Evolutionary conservation across 2,888 invertebrate genomes (phyloP), one percentile per base, ranked within the genome.

Genomic region (Dynastes tityus): DNA sequence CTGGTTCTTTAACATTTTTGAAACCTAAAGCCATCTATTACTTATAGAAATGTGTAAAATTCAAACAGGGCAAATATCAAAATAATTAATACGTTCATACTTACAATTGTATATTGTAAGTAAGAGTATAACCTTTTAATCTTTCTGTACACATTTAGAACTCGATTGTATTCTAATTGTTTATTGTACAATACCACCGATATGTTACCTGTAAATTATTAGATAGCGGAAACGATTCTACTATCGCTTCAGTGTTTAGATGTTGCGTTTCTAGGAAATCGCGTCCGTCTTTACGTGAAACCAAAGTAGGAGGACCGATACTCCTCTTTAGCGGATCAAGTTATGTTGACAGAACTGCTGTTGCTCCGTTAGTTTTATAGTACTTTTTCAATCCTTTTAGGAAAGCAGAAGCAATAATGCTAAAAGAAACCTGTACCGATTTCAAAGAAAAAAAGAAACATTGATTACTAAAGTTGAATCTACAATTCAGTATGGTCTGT

Each of bases 381-480:
- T 73, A 11, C 58, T 73, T 71, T 55, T 58, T 22, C 58, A 53
- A 70, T 70, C 70, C 70, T 70, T 70, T 70, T 73, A 73, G 45
- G 58, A 37, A 58, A 37, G 22, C 37, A 73, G 22, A 37, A 16
- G 22, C 73, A 58, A 73, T 73, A 58, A 73, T 16, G 16, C 27
- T 45, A 45, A 45, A 45, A 45, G 45, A 45, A 1, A 45, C 45
- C 49, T 67, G 40, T 22, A 49, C 22, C 67, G 22, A 67, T 61
- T 61, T 27, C 16, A 58, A 6, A 37, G 5, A 4, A 61, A 61
- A 61, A 61, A 61, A n/a, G n/a, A n/a, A 61, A 9, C 61, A 22
- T 11, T 2, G 61, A 61, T 8, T 61, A 27, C 61, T 22, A 61
- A 27, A 29, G 61, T 22, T 27, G 61, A 61, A 22, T 27, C 9